Conservation (phyloP, 2,113 vertebrate species). For the Hemichromis elongatus region DNA sequence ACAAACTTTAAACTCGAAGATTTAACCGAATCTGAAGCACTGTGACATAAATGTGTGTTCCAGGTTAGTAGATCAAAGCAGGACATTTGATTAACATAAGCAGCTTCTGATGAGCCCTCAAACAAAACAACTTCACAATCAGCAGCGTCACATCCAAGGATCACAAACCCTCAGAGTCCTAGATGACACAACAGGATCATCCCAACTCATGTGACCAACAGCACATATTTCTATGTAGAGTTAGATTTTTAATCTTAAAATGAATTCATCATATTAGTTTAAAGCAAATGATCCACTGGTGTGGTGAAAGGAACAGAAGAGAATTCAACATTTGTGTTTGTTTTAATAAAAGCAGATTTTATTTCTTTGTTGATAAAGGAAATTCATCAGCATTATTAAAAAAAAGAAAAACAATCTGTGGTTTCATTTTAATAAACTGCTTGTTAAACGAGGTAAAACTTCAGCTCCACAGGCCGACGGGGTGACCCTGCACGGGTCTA, state of each 20-base stretch:
- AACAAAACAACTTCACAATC: not conserved
- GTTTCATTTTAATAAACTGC: rapidly evolving
- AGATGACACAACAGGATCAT: not conserved
- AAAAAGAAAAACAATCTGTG: too few species aligned
- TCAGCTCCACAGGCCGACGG: not conserved
- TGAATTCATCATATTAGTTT: not conserved
- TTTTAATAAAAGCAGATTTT: not conserved
- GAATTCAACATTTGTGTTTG: not conserved
- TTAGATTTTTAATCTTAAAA: not conserved
- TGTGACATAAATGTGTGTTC: not conserved
- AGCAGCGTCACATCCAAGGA: not conserved
- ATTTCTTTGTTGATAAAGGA: not conserved
- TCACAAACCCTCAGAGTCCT: not conserved
- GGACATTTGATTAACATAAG: slow-evolving; percentile 21
- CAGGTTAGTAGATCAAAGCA: not conserved
- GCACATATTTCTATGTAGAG: not conserved
- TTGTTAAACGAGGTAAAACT: not conserved
- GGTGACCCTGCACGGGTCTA: not conserved
- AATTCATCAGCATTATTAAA: too few species aligned
- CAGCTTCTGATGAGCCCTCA: not conserved
- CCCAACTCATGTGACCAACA: not conserved
- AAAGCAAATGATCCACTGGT: rapidly evolving
- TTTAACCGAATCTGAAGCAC: not conserved
- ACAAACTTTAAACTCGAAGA: not conserved
- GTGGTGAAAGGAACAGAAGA: not conserved